Conservation (phyloP, 1,140 invertebrate species). For the Tenebrio molitor region DNA sequence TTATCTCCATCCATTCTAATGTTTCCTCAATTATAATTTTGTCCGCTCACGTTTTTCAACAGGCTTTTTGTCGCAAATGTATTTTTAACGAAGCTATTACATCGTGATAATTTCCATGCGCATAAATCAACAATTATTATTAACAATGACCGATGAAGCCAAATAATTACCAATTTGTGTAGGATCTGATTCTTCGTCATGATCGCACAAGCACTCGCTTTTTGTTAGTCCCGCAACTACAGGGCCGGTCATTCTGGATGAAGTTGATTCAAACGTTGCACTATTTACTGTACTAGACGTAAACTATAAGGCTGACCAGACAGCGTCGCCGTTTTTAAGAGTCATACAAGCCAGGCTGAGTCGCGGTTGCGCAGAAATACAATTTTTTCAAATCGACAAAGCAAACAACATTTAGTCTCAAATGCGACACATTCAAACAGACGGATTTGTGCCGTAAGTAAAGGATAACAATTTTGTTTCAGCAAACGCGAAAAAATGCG, state of each 20-base stretch:
- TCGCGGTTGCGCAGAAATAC: background rate
- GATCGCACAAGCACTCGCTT: slow-evolving; percentile 58
- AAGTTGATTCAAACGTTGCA: too few relatives aligned
- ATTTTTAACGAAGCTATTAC: too few relatives aligned
- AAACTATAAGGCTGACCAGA: slow-evolving; percentile 26
- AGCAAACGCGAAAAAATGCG: too few relatives aligned
- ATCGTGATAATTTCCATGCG: too few relatives aligned
- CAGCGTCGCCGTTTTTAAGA: too few relatives aligned
- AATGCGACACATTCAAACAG: background rate
- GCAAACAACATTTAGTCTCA: background rate
- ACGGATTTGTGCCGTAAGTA: background rate
- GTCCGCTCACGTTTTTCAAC: too few relatives aligned
- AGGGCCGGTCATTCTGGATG: slow-evolving; percentile 53
- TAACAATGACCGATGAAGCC: too few relatives aligned
- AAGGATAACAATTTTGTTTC: too few relatives aligned
- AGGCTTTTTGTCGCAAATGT: too few relatives aligned
- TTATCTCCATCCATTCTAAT: too few relatives aligned
- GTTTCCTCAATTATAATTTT: too few relatives aligned
- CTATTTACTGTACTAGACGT: background rate
- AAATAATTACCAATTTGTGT: slow-evolving; percentile 53
- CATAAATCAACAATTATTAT: too few relatives aligned
- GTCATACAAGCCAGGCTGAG: slow-evolving; percentile 5
- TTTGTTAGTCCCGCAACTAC: slow-evolving; percentile 59
- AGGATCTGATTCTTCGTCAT: slow-evolving; percentile 21
- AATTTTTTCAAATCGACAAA: background rate